Evolutionary conservation across 2,797 vertebrate genomes (phyloP), one percentile per base, ranked within the genome.

Genomic region (Poecilia velifera): DNA sequence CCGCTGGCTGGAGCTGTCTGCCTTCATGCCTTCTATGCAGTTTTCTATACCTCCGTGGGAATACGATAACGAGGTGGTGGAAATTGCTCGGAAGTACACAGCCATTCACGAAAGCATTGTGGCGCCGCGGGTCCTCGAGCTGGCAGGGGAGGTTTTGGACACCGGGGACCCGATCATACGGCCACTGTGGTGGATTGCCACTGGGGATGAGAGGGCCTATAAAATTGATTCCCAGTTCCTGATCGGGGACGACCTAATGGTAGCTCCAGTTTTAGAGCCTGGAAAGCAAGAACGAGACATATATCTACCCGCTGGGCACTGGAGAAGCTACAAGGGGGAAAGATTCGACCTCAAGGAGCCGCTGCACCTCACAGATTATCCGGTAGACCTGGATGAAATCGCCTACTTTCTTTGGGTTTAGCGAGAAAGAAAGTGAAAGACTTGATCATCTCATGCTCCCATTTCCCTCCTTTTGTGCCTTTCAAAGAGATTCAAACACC

Each of bases 21-120:
- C 98, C 31, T 99, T 99, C 93, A 97, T 99, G 98, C 98, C 98
- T 0, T 97, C 98, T 73, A 98, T 99, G 98, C 97, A 99, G 94
- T 99, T 99, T 89, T 98, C 98, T 5, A 93, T 99, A 51, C 98
- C 98, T 0, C 98, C 98, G 0, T 99, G 98, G 98, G 96, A 94
- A 39, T 99, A 99, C 0, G 98, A 98, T 73, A 94, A 91, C 0
- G 97, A 98, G 79, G 98, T 99, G 76, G 96, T 99, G 62, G 95
- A 97, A 89, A 99, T 99, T 0, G 98, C 98, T 0, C 96, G 94
- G 76, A 97, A 97, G 84, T 99, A 98, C 92, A 96, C 96, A 0
- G 94, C 93, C 0, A 96, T 99, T 47, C 97, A 98, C 0, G 97
- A 97, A 88, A 97, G 96, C 0, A 93, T 99, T 10, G 98, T 99